phyloP scores from a whole-genome alignment of 2,797 vertebrate genomes.

The Chiroxiphia lanceolata region DNA sequence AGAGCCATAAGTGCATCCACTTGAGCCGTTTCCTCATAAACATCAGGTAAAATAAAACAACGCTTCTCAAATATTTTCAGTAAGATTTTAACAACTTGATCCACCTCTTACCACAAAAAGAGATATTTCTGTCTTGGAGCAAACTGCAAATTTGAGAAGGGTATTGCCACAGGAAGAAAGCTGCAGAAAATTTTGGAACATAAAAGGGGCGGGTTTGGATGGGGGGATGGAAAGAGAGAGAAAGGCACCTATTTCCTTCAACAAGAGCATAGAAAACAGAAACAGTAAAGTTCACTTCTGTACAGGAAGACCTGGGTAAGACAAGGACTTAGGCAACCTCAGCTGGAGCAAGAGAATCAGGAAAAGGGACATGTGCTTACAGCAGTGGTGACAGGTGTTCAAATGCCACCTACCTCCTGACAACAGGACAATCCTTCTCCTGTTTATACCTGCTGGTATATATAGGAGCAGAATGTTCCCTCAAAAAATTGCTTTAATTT shows the following conservation, averaged over 20 bases:
- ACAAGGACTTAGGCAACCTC: not conserved
- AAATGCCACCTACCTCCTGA: not conserved
- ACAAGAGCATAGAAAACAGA: not conserved
- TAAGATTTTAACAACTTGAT: not conserved
- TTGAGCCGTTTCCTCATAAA: not conserved
- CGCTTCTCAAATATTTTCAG: not conserved
- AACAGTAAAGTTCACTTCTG: not conserved
- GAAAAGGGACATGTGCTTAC: not conserved
- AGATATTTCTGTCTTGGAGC: not conserved
- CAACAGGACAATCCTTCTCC: not conserved
- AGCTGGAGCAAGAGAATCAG: not conserved
- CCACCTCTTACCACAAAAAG: not conserved
- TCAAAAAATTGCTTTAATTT: not conserved
- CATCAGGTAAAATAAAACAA: not conserved
- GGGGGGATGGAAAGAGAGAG: rapidly evolving
- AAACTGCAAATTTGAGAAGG: not conserved
- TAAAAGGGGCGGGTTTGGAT: not conserved
- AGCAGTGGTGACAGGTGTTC: not conserved
- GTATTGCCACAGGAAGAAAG: not conserved
- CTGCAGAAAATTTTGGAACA: not conserved
- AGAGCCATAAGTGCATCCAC: not conserved
- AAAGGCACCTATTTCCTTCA: not conserved
- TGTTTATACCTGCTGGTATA: not conserved
- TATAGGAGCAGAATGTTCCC: not conserved
- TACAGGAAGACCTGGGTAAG: not conserved